phyloP scores from a whole-genome alignment of 1,140 invertebrate species.

The Drosophila sechellia region DNA sequence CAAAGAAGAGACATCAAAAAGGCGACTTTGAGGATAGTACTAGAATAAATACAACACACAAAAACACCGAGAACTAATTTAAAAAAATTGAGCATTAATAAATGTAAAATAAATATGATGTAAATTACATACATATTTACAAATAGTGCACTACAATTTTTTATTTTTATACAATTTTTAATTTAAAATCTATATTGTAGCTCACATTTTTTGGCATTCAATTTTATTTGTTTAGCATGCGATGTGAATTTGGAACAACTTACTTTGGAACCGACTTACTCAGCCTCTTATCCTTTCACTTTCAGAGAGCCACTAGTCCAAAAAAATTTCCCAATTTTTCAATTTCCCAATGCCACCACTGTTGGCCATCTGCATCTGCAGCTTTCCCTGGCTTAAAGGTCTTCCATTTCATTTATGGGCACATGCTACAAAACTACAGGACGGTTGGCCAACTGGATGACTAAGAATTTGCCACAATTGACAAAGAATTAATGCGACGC shows the following conservation, averaged over 20 bases:
- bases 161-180: no score
- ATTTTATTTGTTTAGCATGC: no score
- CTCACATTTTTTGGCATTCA: no score
- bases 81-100: background rate
- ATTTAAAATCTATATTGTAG: no score
- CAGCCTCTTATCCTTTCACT: background rate
- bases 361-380: background rate
- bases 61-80: background rate
- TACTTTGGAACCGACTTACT: no score
- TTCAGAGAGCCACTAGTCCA: background rate
- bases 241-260: no score
- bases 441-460: constrained; percentile 6
- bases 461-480: constrained; percentile 73
- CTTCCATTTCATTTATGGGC: constrained; percentile 36
- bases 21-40: background rate
- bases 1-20: constrained; percentile 2
- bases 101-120: no score
- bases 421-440: constrained; percentile 27
- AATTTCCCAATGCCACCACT: background rate
- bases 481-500: constrained; percentile 78
- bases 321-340: background rate
- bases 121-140: no score
- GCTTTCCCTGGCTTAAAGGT: constrained; percentile 1
- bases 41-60: background rate
- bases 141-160: no score